Base-by-base conservation (phyloP, 2,888 invertebrate species). In the Drosophila merina region DNA sequence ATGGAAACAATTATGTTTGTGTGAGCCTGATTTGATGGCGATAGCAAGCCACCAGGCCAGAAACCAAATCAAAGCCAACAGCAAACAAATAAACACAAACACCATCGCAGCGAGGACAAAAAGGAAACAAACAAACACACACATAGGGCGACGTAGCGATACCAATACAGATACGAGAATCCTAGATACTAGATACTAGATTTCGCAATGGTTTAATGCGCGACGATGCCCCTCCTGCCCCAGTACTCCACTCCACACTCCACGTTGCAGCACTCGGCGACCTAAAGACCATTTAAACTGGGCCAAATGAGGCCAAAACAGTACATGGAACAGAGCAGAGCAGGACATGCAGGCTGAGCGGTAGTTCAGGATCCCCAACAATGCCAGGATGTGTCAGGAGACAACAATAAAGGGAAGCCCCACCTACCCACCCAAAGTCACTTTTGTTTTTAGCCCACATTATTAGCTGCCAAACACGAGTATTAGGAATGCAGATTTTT, bases 401-500 rank as follows among this genome's bases (percentile, higher is more conserved):
- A 86, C 7, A 6, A 33, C 33, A 86, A 86, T 77, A 81, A 87
- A 78, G 70, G 76, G 67, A 7, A 20, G 33, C 33, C 33, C 28
- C 4, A 5, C 28, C 28, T 6, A 28, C 5, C 28, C 28, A 28
- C 28, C 20, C 2, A 20, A 20, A 1, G 20, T 28, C 28, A 79
- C 88, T 85, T 85, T 85, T 88, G 83, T 76, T 85, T 87, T 80
- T 76, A 78, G 81, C 75, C 88, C 84, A 80, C 88, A 86, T 88
- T 83, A 83, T 80, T 68, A 58, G 44, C 54, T 50, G 20, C 20
- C 20, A 20, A 20, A 20, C 20, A 20, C 20, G 20, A 20, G 20
- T 20, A 30, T 48, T 28, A n/a, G 44, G 12, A 36, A 45, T 42
- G 1, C 9, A 25, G 7, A 28, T 31, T 7, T 20, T 26, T 56